Base-by-base conservation (phyloP, 2,888 invertebrate species). In the Xestia xanthographa region DNA sequence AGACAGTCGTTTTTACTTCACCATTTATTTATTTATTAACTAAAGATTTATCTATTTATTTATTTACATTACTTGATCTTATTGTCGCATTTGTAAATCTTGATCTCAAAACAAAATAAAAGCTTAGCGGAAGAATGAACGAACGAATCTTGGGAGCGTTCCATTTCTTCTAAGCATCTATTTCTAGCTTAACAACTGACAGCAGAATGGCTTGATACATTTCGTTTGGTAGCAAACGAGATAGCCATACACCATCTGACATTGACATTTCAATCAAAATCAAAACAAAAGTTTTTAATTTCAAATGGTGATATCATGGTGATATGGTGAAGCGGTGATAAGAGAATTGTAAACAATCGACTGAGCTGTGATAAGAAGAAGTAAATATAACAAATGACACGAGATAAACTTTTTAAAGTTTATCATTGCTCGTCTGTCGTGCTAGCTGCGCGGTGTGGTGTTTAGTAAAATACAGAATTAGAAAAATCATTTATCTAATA, bases 341-440 rank as follows among this genome's bases (percentile, higher is more conserved):
- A 58, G 66, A 67, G 69, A 78, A n/a, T 67, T 79, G 78, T 86
- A 83, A 86, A 83, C 79, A 87, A 73, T 67, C 20, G 34, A 62
- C 53, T 43, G 45, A 66, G 65, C 67, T 70, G n/a, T 77, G 72
- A 80, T 85, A 82, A 72, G 73, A 85, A 72, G 66, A 62, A 63
- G 26, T 43, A 66, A 72, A 67, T 65, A 67, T 17, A 60, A 62
- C 38, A 65, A 43, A 63, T 77, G 48, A 58, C 41, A 74, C 12
- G 43, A 73, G 67, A 74, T 69, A 72, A 76, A 76, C 34, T 69
- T 67, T 63, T n/a, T 20, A n/a, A 26, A 34, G 38, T 34, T 58
- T 53, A 50, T 75, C 78, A 79, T 62, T 87, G 58, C 72, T 74
- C 50, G 74, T 66, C 66, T 67, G 76, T 75, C 34, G 84, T 82